These are phyloP conservation scores for Vanessa cardui DNA, from an alignment of 2,888 invertebrate genomes.

Conservation along the genomic window DNA sequence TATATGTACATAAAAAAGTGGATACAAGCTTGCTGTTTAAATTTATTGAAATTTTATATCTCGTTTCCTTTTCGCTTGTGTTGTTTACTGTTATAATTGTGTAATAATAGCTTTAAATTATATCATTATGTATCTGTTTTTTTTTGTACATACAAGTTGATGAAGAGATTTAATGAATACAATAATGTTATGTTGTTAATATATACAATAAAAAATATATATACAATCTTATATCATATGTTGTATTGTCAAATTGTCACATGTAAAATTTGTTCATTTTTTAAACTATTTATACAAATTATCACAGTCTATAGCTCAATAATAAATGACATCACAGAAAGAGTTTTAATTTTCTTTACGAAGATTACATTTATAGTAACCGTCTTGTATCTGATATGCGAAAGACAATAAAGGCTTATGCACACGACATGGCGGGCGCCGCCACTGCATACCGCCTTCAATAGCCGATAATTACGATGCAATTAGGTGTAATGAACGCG, in stretches of 20 bases:
- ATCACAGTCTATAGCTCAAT: too few relatives aligned
- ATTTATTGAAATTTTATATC: too few relatives aligned
- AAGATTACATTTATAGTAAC: slow-evolving; percentile 7
- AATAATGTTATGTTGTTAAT: too few relatives aligned
- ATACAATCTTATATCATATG: too few relatives aligned
- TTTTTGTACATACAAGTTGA: too few relatives aligned
- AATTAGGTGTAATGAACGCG: slow-evolving; percentile 68
- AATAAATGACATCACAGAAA: too few relatives aligned
- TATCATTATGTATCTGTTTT: background rate
- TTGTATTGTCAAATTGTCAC: too few relatives aligned
- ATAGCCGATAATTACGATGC: slow-evolving; percentile 67
- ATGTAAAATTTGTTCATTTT: too few relatives aligned
- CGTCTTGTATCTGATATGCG: slow-evolving; percentile 28
- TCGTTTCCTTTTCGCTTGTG: background rate
- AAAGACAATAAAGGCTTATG: slow-evolving; percentile 36
- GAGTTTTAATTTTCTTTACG: background rate
- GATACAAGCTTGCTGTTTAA: slow-evolving; percentile 1
- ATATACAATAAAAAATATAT: too few relatives aligned
- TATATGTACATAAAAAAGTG: background rate
- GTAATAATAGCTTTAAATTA: background rate
- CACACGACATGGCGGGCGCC: slow-evolving; percentile 20
- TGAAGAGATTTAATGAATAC: too few relatives aligned
- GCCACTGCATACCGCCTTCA: slow-evolving; percentile 56
- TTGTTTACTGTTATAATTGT: slow-evolving; percentile 9
- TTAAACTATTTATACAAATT: too few relatives aligned